These are phyloP conservation scores for Scomber scombrus DNA, from an alignment of 2,113 vertebrate species.

Conservation along the genomic window DNA sequence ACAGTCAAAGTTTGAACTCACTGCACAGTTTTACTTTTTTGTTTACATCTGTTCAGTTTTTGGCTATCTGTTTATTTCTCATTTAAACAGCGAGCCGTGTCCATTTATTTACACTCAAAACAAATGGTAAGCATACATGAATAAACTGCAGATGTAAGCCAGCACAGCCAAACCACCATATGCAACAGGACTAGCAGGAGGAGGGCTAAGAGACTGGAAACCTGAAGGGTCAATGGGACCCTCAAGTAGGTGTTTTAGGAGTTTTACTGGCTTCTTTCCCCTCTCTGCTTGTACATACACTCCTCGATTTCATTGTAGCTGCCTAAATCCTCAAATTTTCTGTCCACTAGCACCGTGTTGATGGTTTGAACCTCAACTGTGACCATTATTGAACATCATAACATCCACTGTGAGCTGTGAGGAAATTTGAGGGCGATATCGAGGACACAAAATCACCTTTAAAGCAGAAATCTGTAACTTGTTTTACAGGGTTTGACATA, in stretches of 20 bases:
- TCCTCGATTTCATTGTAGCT: constrained; percentile 10
- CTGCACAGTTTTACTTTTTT: neutral
- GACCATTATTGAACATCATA: constrained; percentile 23
- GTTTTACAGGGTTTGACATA: neutral
- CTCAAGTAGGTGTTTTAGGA: neutral
- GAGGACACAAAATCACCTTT: neutral
- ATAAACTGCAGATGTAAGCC: constrained; percentile 29
- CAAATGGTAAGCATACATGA: neutral
- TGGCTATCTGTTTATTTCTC: constrained; percentile 2
- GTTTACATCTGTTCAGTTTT: neutral
- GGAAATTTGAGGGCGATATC: neutral
- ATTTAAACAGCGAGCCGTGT: neutral
- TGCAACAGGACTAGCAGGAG: neutral
- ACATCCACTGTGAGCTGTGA: neutral
- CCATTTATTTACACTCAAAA: constrained; percentile 28
- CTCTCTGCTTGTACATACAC: neutral
- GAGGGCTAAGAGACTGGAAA: neutral
- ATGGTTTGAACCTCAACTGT: constrained; percentile 20
- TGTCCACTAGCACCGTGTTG: constrained; percentile 3
- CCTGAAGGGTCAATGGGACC: neutral
- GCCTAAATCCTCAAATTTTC: constrained; percentile 16
- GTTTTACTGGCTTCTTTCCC: neutral
- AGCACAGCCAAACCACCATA: neutral
- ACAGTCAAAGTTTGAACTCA: neutral
- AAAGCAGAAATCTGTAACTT: neutral